Conservation (phyloP, 2,797 vertebrate species). For the Arnoldichthys spilopterus region DNA sequence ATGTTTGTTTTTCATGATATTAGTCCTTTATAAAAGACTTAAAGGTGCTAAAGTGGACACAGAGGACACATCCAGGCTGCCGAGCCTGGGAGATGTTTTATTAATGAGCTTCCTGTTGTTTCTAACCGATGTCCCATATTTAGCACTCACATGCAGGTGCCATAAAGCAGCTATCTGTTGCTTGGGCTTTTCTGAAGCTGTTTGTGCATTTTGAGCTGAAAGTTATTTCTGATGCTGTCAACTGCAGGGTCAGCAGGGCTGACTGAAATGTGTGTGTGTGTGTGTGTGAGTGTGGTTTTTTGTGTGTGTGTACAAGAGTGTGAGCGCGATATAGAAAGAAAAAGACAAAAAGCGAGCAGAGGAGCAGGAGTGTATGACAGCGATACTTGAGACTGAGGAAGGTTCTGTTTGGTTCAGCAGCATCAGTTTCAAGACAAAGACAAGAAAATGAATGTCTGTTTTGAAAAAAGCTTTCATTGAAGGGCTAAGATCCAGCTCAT, state of each 20-base stretch:
- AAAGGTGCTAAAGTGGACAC: not conserved
- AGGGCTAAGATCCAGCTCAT: not conserved
- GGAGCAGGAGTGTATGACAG: not conserved
- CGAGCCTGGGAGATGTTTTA: conserved; percentile 5
- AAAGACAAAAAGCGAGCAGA: not conserved
- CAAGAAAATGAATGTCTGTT: too few species aligned
- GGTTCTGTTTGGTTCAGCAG: conserved; percentile 4
- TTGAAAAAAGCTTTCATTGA: not conserved
- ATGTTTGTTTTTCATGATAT: not conserved
- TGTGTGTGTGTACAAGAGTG: not conserved
- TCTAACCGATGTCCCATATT: conserved; percentile 6
- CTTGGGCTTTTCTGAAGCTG: conserved; percentile 29
- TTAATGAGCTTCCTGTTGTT: conserved; percentile 4
- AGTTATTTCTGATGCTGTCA: conserved; percentile 57
- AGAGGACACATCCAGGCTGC: not conserved
- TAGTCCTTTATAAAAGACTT: not conserved
- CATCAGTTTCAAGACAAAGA: not conserved
- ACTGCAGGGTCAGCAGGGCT: conserved; percentile 44
- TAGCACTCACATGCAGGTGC: conserved; percentile 30
- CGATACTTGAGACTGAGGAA: not conserved
- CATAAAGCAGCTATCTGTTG: conserved; percentile 28
- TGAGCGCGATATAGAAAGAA: conserved; percentile 11
- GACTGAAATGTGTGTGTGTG: conserved; percentile 50
- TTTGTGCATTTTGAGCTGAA: conserved; percentile 42
- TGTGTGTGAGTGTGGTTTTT: too few species aligned